Base-by-base conservation (phyloP, 2,797 vertebrate species). In the Pseudochromis fuscus region DNA sequence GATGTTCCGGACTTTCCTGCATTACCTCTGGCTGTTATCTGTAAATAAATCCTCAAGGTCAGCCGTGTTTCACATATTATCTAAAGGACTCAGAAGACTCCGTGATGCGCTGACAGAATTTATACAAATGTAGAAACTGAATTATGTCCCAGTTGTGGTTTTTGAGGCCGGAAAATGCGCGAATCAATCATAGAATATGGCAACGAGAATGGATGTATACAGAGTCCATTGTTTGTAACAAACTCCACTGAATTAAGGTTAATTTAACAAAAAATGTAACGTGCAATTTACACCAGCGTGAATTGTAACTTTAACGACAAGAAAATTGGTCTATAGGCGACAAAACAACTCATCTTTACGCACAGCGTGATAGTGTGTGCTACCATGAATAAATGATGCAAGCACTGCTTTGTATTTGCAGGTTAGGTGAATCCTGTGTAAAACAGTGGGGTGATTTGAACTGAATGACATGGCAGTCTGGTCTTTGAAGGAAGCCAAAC, bases 401-500 rank as follows among this genome's bases (percentile, higher is more conserved):
- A 57, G 65, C 23, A 49, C 27, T 37, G 21, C 27, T 72, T 74
- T 65, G 71, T 75, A 63, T 80, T 77, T 72, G 68, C 28, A 38
- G 12, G 37, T 77, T 49, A 23, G 49, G 21, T 37, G 63, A 66
- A 55, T 82, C 50, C 38, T 75, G 59, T 68, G 70, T 59, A 30
- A 62, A 75, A 69, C 38, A 31, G 33, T 30, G 28, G 51, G 12
- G 52, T 76, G 67, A 44, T 87, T 78, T 70, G 55, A 15, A 37
- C 9, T 62, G 37, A 59, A 59, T 52, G 55, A 49, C 56, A 35
- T 50, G 67, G 28, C 55, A 42, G 49, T 1, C 25, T 65, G 58
- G 23, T 67, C 48, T 70, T 57, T 77, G 62, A 62, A 40, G 35
- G 28, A n/a, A 58, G 81, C 64, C 70, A 76, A 75, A 57, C 61